Evolutionary conservation across 2,113 vertebrate species (phyloP).

Genomic region (Lates calcarifer): DNA sequence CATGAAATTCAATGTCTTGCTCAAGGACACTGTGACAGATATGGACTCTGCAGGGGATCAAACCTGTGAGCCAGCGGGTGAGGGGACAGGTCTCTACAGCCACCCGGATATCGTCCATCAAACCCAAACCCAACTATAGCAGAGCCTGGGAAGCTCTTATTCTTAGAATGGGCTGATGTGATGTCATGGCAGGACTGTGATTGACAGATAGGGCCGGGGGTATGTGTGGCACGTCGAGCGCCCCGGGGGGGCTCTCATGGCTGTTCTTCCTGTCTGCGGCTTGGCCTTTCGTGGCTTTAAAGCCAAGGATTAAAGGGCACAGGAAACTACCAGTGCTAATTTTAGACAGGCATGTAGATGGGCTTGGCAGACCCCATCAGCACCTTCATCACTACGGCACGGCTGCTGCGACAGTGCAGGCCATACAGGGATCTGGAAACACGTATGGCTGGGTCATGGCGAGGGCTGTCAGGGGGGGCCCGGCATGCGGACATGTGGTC

Average conservation of each 20-base stretch:
- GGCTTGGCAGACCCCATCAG: constrained; percentile 58
- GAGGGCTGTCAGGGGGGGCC: constrained; percentile 15
- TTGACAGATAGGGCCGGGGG: constrained; percentile 38
- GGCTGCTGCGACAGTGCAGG: constrained; percentile 44
- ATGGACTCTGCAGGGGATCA: constrained; percentile 16
- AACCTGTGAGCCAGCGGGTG: constrained; percentile 11
- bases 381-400: constrained; percentile 45
- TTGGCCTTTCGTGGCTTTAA: constrained; percentile 60
- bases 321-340: constrained; percentile 75
- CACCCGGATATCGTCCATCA: constrained; percentile 49
- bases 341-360: constrained; percentile 70
- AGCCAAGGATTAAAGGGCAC: constrained; percentile 74
- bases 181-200: constrained; percentile 65
- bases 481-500: constrained; percentile 30
- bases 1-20: constrained; percentile 3
- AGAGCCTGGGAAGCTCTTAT: constrained; percentile 46
- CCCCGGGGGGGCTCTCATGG: constrained; percentile 44
- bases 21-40: constrained; percentile 30
- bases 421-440: constrained; percentile 59
- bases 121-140: constrained; percentile 38
- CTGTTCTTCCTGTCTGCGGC: constrained; percentile 66
- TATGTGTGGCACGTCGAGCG: constrained; percentile 44
- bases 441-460: constrained; percentile 23
- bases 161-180: constrained; percentile 43
- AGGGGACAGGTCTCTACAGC: constrained; percentile 13